Evolutionary conservation across 2,113 vertebrate genomes (phyloP).

Genomic region (Eurypyga helias): DNA sequence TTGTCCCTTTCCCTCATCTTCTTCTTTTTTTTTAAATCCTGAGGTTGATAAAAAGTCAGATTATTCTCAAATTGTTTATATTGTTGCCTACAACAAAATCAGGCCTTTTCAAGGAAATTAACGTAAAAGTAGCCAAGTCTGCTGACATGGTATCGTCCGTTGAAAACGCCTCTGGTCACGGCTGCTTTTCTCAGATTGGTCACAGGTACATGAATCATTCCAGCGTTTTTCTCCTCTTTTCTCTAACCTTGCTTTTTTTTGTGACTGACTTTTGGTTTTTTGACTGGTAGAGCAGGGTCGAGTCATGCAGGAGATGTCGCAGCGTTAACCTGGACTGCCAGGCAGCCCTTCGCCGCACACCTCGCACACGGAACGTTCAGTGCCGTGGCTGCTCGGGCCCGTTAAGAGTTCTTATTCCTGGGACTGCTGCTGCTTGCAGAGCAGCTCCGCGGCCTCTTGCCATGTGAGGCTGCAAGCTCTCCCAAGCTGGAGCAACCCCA

Average conservation of each 20-base stretch:
- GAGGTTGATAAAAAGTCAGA: not conserved
- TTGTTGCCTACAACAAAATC: not conserved
- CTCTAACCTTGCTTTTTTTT: not conserved
- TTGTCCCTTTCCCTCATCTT: not conserved
- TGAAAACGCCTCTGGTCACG: not conserved
- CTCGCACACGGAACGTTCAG: rapidly evolving
- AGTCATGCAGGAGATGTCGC: rapidly evolving
- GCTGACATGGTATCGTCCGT: not conserved
- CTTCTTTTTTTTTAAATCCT: not conserved
- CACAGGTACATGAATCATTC: not conserved
- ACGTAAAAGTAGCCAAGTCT: not conserved
- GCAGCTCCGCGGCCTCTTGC: not conserved
- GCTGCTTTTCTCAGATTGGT: not conserved
- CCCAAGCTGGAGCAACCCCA: not conserved
- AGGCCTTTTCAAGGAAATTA: not conserved
- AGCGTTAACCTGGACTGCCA: not conserved
- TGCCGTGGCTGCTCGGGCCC: not conserved
- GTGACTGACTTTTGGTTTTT: not conserved
- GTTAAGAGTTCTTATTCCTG: rapidly evolving
- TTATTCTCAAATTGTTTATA: not conserved
- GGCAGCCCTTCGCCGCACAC: not conserved
- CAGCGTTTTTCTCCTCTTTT: not conserved
- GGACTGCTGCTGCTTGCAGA: rapidly evolving
- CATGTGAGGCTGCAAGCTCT: not conserved
- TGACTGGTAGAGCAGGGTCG: not conserved